Percentiles rank a stretch among this genome's conserved stretches.
These are phyloP conservation scores for Formicarius rufipectus DNA, from an alignment of 2,113 vertebrate genomes.

Conservation along the genomic window DNA sequence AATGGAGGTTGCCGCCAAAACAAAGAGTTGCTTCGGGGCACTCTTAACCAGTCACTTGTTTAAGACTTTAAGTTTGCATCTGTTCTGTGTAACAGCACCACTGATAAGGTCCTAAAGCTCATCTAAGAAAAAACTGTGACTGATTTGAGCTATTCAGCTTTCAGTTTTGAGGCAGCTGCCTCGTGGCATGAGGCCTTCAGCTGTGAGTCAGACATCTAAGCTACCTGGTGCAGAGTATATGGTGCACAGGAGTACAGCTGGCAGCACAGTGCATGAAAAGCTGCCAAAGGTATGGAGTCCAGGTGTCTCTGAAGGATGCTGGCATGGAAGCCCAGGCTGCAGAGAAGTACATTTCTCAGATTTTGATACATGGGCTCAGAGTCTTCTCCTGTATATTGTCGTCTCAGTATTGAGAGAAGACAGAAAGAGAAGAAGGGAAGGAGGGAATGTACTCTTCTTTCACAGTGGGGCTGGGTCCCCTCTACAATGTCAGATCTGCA, in stretches of 20 bases:
- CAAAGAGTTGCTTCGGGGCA: fast-evolving
- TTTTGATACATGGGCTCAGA: neutral
- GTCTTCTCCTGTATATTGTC: neutral
- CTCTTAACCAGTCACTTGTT: neutral
- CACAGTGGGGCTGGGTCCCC: neutral
- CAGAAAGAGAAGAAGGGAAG: neutral
- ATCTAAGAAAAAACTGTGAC: neutral
- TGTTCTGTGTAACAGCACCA: neutral
- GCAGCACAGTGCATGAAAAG: neutral
- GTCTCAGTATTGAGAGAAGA: neutral
- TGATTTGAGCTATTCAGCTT: neutral
- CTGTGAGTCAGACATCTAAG: neutral
- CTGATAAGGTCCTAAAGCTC: neutral
- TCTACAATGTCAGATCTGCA: neutral
- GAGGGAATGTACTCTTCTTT: neutral
- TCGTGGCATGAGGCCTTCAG: neutral
- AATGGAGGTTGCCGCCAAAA: neutral
- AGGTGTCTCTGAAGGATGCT: neutral
- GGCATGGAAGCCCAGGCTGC: neutral
- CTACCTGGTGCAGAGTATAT: fast-evolving
- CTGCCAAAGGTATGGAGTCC: neutral
- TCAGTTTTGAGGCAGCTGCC: neutral
- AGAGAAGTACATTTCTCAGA: neutral
- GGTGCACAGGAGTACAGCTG: neutral
- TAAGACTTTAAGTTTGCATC: neutral